phyloP scores from a whole-genome alignment of 2,888 invertebrate species.

The Leptinotarsa juncta region DNA sequence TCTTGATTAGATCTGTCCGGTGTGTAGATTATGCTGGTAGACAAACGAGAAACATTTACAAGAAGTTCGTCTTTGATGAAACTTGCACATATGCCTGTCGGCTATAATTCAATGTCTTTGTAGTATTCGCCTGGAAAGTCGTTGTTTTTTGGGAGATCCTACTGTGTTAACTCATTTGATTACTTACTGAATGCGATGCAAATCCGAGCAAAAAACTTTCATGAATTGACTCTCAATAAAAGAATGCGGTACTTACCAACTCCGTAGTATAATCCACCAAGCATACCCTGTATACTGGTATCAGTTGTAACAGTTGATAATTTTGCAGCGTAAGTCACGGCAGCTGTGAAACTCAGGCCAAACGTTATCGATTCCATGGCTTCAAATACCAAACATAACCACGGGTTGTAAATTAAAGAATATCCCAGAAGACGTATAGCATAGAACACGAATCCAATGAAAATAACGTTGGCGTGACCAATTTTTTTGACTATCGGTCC shows the following conservation, averaged over 20 bases:
- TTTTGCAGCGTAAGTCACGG: constrained; percentile 81
- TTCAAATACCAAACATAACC: constrained; percentile 81
- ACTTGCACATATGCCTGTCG: too few relatives aligned
- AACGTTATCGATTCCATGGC: constrained; percentile 82
- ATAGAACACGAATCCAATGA: constrained; percentile 82
- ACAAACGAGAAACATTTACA: too few relatives aligned
- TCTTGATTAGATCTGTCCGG: too few relatives aligned
- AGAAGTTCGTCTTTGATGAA: too few relatives aligned
- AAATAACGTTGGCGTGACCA: constrained; percentile 82
- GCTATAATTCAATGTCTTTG: too few relatives aligned
- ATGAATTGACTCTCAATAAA: neutral
- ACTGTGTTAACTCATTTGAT: too few relatives aligned
- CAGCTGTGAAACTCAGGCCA: constrained; percentile 80
- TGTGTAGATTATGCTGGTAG: too few relatives aligned
- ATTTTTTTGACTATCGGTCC: constrained; percentile 79
- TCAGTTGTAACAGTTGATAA: constrained; percentile 80
- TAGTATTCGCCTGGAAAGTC: too few relatives aligned
- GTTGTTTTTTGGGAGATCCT: too few relatives aligned
- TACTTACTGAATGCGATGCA: too few relatives aligned
- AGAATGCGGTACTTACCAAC: constrained; percentile 69
- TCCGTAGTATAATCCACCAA: constrained; percentile 84
- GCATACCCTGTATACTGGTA: constrained; percentile 79
- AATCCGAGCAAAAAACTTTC: too few relatives aligned
- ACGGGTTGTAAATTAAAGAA: constrained; percentile 80
- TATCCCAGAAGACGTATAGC: constrained; percentile 79